Percentiles rank a stretch among this genome's conserved stretches.
Conservation (phyloP, 2,797 vertebrate species). For the Coregonus suidteri region DNA sequence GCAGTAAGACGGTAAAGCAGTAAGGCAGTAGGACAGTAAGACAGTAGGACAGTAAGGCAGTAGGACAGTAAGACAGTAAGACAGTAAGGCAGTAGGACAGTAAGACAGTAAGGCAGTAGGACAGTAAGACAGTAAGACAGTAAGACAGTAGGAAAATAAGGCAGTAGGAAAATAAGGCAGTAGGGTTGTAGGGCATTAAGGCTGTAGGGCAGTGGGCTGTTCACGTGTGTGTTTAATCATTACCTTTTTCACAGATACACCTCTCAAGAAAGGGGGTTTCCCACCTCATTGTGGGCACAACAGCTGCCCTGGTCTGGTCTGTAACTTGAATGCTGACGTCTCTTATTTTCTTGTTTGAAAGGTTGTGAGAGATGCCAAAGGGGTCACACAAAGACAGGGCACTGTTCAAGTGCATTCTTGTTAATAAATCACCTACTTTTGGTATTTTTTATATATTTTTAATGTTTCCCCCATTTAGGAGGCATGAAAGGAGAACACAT, state of each 20-base stretch:
- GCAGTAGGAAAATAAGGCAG: too few relatives aligned
- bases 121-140: too few relatives aligned
- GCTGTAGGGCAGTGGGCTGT: not conserved
- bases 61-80: too few relatives aligned
- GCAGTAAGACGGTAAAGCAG: too few relatives aligned
- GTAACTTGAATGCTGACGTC: slow-evolving; percentile 11
- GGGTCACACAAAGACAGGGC: not conserved
- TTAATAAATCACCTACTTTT: not conserved
- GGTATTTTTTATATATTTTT: not conserved
- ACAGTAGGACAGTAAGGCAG: too few relatives aligned
- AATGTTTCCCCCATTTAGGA: too few relatives aligned
- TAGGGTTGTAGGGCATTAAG: too few relatives aligned
- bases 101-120: too few relatives aligned
- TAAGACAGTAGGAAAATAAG: too few relatives aligned
- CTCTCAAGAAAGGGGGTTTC: not conserved
- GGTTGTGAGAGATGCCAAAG: not conserved
- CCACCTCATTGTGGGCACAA: not conserved
- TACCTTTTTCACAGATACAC: not conserved
- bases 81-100: too few relatives aligned
- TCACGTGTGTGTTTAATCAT: not conserved
- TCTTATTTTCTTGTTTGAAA: slow-evolving; percentile 2
- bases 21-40: too few relatives aligned
- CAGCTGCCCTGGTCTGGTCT: not conserved
- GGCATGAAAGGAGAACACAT: not conserved
- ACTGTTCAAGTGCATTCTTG: not conserved